Conservation (phyloP, 2,113 vertebrate genomes). For the Himantopus leucocephalus region DNA sequence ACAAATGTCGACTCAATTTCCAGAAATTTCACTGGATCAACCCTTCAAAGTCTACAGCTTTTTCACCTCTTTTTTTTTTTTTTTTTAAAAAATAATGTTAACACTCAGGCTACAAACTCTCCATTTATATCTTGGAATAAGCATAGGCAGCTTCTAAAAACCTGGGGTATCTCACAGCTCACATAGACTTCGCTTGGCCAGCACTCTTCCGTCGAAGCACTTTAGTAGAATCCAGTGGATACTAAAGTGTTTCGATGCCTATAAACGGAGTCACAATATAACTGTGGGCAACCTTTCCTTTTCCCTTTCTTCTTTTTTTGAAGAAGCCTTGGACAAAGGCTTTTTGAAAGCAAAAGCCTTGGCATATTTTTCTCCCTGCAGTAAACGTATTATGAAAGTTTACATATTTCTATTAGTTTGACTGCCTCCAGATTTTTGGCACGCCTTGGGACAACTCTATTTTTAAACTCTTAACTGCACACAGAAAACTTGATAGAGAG, state of each 20-base stretch:
- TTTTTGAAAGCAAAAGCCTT: neutral
- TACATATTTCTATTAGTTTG: slow-evolving; percentile 35
- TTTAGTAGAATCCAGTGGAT: neutral
- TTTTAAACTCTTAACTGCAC: slow-evolving; percentile 16
- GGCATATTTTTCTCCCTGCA: neutral
- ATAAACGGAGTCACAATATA: neutral
- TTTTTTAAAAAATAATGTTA: neutral
- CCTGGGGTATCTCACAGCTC: neutral
- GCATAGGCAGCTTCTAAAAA: neutral
- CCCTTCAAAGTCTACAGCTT: neutral
- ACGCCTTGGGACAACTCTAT: neutral
- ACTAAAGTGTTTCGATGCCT: neutral
- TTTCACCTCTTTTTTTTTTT: neutral
- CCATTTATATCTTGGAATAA: neutral
- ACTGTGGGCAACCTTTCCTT: neutral
- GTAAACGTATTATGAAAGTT: slow-evolving; percentile 24
- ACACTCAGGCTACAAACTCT: neutral
- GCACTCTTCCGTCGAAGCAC: neutral
- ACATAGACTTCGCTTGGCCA: neutral
- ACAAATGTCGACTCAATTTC: neutral
- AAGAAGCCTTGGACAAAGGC: neutral
- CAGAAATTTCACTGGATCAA: neutral
- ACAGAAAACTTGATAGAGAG: neutral
- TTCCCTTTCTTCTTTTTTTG: neutral
- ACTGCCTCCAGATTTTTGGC: slow-evolving; percentile 44